Base-by-base conservation (phyloP, 2,888 invertebrate species). In the Folsomia candida region DNA sequence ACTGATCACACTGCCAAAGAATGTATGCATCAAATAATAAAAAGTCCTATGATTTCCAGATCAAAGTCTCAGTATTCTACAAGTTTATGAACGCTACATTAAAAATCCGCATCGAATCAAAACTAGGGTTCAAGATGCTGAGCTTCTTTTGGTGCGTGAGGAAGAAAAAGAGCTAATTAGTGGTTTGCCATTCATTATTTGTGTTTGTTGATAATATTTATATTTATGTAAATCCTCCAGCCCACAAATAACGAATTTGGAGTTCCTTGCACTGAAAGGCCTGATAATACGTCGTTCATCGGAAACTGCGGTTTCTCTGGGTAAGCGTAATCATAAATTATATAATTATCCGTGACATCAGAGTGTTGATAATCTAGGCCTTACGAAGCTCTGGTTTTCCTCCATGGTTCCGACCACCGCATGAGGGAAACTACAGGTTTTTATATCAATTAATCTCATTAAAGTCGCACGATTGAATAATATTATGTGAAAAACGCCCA, bases 261-360 rank as follows among this genome's bases (percentile, higher is more conserved):
- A n/a, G 69, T 57, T 14, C 59, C 68, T n/a, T 79, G 79, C 51
- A 68, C 67, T 11, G 64, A 68, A n/a, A 59, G 67, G 22, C 66
- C 67, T 2, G 62, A 62, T 0, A 14, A 62, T 9, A 75, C 47
- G 11, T 57, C 57, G 3, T 79, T 72, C 51, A 76, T 73, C 18
- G 73, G 74, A 28, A 78, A 78, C 63, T 79, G 79, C 70, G 78
- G 77, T 0, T 74, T 77, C 14, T 74, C 77, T 11, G 79, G 79
- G n/a, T n/a, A n/a, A n/a, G n/a, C n/a, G n/a, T n/a, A n/a, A n/a
- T n/a, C n/a, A n/a, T n/a, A n/a, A n/a, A n/a, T n/a, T n/a, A n/a
- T n/a, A n/a, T n/a, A n/a, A n/a, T n/a, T n/a, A n/a, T n/a, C n/a
- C n/a, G n/a, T n/a, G n/a, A n/a, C n/a, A n/a, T n/a, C n/a, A n/a